Percentiles rank a stretch among this genome's conserved stretches.
Conservation (phyloP, 2,113 vertebrate genomes). For the Panthera leo region DNA sequence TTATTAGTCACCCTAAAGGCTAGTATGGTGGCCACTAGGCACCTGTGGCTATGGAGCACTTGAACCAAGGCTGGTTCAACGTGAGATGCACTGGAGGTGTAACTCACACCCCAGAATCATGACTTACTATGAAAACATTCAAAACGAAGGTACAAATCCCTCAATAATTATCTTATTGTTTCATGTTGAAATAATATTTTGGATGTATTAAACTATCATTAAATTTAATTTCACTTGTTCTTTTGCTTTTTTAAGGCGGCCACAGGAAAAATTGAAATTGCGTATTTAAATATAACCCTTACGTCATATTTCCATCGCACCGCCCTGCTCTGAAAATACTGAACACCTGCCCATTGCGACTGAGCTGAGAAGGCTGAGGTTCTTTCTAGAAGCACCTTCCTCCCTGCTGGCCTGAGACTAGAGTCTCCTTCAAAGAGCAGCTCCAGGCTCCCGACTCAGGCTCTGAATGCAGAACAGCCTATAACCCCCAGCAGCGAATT, state of each 20-base stretch:
- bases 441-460: neutral
- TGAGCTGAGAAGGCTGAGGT: neutral
- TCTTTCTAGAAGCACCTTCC: neutral
- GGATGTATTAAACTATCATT: neutral
- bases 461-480: neutral
- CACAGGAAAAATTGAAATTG: neutral
- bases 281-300: neutral
- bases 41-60: neutral
- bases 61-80: neutral
- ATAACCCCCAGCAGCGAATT: neutral
- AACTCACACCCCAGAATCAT: neutral
- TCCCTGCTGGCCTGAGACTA: neutral
- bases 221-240: neutral
- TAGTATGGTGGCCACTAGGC: accelerated
- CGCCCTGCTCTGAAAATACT: neutral
- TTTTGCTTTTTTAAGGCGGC: neutral
- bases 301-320: neutral
- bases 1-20: neutral
- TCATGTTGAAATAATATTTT: neutral
- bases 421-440: neutral
- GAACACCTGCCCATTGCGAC: neutral
- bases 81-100: neutral
- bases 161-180: neutral
- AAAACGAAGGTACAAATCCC: neutral
- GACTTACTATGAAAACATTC: neutral